Evolutionary conservation across 2,888 invertebrate species (phyloP), one percentile per base, ranked within the genome.

Genomic region (Ditylenchus weischeri): DNA sequence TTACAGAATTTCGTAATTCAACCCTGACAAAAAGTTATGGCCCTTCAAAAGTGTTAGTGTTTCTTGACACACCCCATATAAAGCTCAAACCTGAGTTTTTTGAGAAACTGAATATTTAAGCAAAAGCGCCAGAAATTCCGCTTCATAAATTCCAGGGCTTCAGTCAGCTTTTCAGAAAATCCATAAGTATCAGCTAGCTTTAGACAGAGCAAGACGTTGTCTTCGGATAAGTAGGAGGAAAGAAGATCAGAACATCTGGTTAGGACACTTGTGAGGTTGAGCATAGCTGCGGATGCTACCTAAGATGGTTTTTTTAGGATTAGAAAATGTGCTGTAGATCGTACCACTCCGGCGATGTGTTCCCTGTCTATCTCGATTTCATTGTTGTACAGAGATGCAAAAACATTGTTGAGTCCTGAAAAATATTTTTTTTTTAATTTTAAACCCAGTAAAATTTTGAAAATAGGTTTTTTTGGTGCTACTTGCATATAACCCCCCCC

Each of bases 371-470:
- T 71, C 49, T 73, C 71, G 8, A 79, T 78, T 63, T 79, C 78
- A 57, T 79, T 78, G 60, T 75, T 69, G 64, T 79, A 79, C 29
- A 79, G 69, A 35, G 77, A 74, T 8, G 71, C 79, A 21, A 79
- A 69, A 0, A 79, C 79, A 19, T 72, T 70, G 47, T 78, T 67
- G 19, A 79, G 64, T n/a, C 77, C 77, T 76, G 36, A 63, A 69
- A 64, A 0, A 48, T n/a, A 29, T 29, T 29, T 29, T 29, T 29
- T 29, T 5, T 4, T 29, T 4, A 5, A 29, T 29, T 5, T 4
- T 29, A 29, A 5, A 29, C 2, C 5, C 2, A 29, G 29, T 29
- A 29, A 29, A 29, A 29, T 29, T 29, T 29, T 29, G n/a, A n/a
- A n/a, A n/a, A n/a, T n/a, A n/a, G n/a, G n/a, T n/a, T n/a, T n/a